Conservation (phyloP, 2,888 invertebrate genomes). For the Thymelicus sylvestris region DNA sequence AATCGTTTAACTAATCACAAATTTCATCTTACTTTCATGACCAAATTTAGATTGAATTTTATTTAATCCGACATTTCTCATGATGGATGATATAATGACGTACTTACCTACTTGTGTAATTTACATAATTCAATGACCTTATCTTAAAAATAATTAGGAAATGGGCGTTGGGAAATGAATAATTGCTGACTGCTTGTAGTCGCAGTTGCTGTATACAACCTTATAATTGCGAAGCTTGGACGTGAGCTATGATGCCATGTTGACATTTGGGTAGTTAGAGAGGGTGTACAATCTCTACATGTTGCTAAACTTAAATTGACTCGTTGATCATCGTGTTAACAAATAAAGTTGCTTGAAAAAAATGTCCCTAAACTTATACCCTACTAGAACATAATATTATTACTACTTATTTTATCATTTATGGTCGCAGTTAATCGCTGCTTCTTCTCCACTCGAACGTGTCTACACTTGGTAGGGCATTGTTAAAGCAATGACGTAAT, state of each 20-base stretch:
- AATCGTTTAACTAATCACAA: slow-evolving; percentile 1
- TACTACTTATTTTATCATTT: too few relatives aligned
- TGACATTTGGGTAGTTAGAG: slow-evolving; percentile 28
- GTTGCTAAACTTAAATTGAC: slow-evolving; percentile 11
- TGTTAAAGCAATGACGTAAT: too few relatives aligned
- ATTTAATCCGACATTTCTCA: slow-evolving; percentile 53
- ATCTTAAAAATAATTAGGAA: slow-evolving; percentile 59
- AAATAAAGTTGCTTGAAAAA: not conserved
- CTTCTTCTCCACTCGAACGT: too few relatives aligned
- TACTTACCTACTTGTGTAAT: slow-evolving; percentile 67
- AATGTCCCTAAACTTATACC: too few relatives aligned
- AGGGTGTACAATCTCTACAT: not conserved
- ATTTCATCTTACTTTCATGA: slow-evolving; percentile 11
- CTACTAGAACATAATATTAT: too few relatives aligned
- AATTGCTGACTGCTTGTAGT: slow-evolving; percentile 37
- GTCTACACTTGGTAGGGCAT: too few relatives aligned
- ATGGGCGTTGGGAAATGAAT: slow-evolving; percentile 58
- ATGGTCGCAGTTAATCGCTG: too few relatives aligned
- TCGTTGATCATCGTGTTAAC: not conserved
- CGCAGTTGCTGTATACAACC: slow-evolving; percentile 8
- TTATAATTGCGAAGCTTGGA: slow-evolving; percentile 23
- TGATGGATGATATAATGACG: slow-evolving; percentile 65
- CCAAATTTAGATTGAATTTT: slow-evolving; percentile 39
- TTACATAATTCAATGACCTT: slow-evolving; percentile 73
- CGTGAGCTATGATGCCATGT: slow-evolving; percentile 22